Conservation (phyloP, 2,797 vertebrate genomes). For the Alauda arvensis region DNA sequence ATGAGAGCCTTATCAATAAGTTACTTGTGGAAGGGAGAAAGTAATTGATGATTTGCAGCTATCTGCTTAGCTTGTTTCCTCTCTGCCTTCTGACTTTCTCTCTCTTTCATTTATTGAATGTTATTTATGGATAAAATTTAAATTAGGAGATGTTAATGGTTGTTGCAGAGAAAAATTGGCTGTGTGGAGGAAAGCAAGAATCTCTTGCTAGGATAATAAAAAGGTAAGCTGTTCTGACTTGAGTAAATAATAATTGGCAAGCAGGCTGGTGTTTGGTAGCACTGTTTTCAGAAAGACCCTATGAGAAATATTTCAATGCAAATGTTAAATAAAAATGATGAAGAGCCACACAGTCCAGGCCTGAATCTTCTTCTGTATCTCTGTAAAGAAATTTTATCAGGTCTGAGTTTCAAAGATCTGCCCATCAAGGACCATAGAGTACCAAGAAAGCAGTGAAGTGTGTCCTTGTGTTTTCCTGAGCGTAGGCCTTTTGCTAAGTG, state of each 20-base stretch:
- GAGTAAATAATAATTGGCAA: not conserved
- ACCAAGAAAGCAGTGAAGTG: not conserved
- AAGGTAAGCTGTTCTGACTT: not conserved
- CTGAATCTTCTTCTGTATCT: not conserved
- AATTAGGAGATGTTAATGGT: not conserved
- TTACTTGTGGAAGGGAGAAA: not conserved
- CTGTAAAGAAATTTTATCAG: not conserved
- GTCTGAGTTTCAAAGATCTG: not conserved
- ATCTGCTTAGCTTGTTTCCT: not conserved
- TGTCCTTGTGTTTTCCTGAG: not conserved
- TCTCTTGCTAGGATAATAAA: slow-evolving; percentile 19
- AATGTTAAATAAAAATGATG: not conserved
- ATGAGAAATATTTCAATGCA: not conserved
- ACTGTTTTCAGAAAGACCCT: not conserved
- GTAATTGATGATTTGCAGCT: slow-evolving; percentile 12
- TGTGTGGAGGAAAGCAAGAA: not conserved
- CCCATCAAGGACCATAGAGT: not conserved
- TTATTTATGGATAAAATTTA: not conserved
- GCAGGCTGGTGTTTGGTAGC: not conserved
- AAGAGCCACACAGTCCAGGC: not conserved
- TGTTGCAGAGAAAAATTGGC: not conserved
- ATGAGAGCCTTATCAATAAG: not conserved
- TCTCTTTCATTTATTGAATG: not conserved
- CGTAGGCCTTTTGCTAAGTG: not conserved
- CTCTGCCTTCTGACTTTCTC: not conserved